Evolutionary conservation across 2,797 vertebrate species (phyloP), one percentile per base, ranked within the genome.

Genomic region (Rhabdomys pumilio): DNA sequence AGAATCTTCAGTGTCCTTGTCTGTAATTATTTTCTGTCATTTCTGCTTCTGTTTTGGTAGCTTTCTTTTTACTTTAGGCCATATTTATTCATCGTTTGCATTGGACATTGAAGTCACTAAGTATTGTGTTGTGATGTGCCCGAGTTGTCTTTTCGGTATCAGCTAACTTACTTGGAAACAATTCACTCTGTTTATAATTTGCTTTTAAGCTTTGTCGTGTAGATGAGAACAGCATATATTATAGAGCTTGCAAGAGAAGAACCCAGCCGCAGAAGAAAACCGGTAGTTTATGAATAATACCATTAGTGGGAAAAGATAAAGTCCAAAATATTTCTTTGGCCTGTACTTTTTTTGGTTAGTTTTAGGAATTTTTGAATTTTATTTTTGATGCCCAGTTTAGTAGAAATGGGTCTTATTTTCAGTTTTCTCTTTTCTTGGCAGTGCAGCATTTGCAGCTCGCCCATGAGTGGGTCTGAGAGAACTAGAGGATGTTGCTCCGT

Each of bases 291-390:
- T 4, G 38, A 73, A 29, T 79, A n/a, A 55, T 67, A 19, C 79
- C 53, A 79, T 31, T 17, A 38, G 3, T 59, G 61, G 19, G 29
- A 73, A 93, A 91, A 93, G 59, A 19, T 7, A 86, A 89, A 41
- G 17, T 22, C 34, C 65, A 86, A 38, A 67, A 88, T 90, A 81
- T 89, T 87, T 38, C 79, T 41, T 96, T 82, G 61, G 29, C 22
- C 72, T 87, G 34, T 89, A n/a, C 67, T 95, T 89, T 93, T 93
- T 69, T 94, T 96, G 81, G 38, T 88, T 97, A 93, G 67, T 91
- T 94, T 97, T n/a, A 96, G 85, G 91, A 87, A 9, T 11, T 94
- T 96, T 88, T 38, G 0, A 91, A 57, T 95, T 90, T 96, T 29
- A 87, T 67, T 95, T 97, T 95, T 97, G 22, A 93, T 96, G 26